Percentiles rank a stretch among this genome's conserved stretches.
phyloP scores from a whole-genome alignment of 2,113 vertebrate genomes.

The Lethenteron camtschaticum region DNA sequence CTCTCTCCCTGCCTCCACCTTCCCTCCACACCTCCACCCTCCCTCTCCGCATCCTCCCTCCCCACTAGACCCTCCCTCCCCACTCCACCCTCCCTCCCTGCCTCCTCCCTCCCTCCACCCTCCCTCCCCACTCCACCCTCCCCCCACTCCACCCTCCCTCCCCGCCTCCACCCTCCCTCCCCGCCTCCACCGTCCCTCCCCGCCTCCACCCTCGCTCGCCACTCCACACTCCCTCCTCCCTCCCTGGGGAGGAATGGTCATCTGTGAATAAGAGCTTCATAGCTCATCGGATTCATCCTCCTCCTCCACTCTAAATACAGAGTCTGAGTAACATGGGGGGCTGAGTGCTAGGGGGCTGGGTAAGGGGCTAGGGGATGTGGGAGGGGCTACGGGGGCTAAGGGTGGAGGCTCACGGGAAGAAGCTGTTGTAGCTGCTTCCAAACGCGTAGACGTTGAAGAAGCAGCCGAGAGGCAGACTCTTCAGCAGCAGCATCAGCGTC shows the following conservation, averaged over 20 bases:
- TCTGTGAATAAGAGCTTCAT: too few species aligned
- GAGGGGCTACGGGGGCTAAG: neutral
- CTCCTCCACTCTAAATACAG: too few species aligned
- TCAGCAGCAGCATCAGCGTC: slow-evolving; percentile 35
- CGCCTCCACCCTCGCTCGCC: slow-evolving; percentile 22
- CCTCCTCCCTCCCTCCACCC: too few species aligned
- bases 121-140: neutral
- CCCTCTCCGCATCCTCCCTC: slow-evolving; percentile 25
- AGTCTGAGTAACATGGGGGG: too few species aligned
- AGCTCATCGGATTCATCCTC: too few species aligned
- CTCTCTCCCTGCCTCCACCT: slow-evolving; percentile 24
- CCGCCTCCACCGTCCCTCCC: too few species aligned
- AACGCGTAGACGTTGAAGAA: slow-evolving; percentile 56
- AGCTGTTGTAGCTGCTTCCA: slow-evolving; percentile 21
- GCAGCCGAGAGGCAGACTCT: slow-evolving; percentile 51
- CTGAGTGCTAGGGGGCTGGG: too few species aligned
- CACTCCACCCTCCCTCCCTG: neutral
- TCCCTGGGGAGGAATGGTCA: too few species aligned
- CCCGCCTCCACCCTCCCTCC: too few species aligned
- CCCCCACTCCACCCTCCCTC: too few species aligned
- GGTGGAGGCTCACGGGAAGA: slow-evolving; percentile 24
- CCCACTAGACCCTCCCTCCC: neutral
- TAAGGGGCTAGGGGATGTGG: neutral
- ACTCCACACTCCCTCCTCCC: slow-evolving; percentile 10
- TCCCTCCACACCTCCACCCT: slow-evolving; percentile 33